These are phyloP conservation scores for Hypocryptadius cinnamomeus DNA, from an alignment of 2,113 vertebrate species.

Conservation along the genomic window DNA sequence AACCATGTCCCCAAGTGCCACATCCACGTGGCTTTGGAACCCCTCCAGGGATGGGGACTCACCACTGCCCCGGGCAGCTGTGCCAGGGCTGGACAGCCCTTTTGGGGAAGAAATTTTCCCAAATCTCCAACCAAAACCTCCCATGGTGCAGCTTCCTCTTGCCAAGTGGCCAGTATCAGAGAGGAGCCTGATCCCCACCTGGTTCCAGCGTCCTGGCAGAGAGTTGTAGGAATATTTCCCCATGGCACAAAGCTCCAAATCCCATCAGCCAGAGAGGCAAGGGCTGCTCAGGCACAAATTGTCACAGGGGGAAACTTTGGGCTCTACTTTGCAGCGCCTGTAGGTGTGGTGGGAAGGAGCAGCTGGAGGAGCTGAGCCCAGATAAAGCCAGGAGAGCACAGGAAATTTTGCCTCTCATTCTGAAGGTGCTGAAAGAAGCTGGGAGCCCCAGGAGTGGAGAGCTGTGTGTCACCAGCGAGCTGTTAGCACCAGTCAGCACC, in stretches of 20 bases:
- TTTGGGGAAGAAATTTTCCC: background rate
- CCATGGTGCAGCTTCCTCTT: background rate
- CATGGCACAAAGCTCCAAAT: background rate
- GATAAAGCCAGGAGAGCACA: background rate
- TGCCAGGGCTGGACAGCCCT: background rate
- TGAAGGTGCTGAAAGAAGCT: background rate
- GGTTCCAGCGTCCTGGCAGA: background rate
- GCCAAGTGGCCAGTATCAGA: fast-evolving
- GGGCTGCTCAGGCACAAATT: background rate
- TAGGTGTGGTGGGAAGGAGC: background rate
- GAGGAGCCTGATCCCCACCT: background rate
- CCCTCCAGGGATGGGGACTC: background rate
- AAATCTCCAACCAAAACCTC: background rate
- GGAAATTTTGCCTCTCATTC: background rate
- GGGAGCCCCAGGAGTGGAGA: background rate
- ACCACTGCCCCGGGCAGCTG: background rate
- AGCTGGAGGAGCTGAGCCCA: background rate
- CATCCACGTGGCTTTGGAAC: background rate
- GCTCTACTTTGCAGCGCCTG: background rate
- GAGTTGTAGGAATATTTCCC: background rate
- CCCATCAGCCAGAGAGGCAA: fast-evolving
- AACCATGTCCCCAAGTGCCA: background rate
- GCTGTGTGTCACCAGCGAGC: background rate
- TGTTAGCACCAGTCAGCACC: background rate
- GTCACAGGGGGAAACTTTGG: background rate